Conservation (phyloP, 1,140 invertebrate genomes). For the Drosophila ficusphila region DNA sequence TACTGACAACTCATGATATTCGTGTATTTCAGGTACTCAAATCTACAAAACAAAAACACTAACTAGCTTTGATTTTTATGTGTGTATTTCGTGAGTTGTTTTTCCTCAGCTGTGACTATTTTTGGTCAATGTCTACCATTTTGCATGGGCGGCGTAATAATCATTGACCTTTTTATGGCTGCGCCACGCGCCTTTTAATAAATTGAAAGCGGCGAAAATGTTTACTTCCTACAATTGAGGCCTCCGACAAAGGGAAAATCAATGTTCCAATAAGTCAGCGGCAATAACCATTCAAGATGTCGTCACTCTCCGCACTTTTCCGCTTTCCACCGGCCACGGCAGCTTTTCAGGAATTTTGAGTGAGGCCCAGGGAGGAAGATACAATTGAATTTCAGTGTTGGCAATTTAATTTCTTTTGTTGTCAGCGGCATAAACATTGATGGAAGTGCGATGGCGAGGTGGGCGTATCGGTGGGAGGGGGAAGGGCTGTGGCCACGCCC, state of each 20-base stretch:
- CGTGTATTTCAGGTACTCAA: no score
- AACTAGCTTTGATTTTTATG: slow-evolving; percentile 1
- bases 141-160: slow-evolving; percentile 68
- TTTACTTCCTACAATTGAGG: slow-evolving; percentile 61
- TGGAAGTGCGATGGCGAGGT: slow-evolving; percentile 17
- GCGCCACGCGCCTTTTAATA: slow-evolving; percentile 70
- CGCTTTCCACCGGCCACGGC: not conserved
- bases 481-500: slow-evolving; percentile 23
- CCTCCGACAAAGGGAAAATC: slow-evolving; percentile 41
- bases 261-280: slow-evolving; percentile 66
- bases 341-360: slow-evolving; percentile 60
- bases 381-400: slow-evolving; percentile 81
- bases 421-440: slow-evolving; percentile 75
- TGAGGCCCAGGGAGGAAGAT: slow-evolving; percentile 42
- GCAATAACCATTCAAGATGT: slow-evolving; percentile 67
- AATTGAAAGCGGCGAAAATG: slow-evolving; percentile 66
- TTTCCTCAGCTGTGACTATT: slow-evolving; percentile 24
- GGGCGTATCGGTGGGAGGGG: no score
- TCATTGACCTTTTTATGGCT: slow-evolving; percentile 75
- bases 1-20: no score
- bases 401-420: slow-evolving; percentile 82
- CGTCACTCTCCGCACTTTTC: slow-evolving; percentile 25
- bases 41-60: not conserved
- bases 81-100: not conserved
- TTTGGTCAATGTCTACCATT: slow-evolving; percentile 35